These are phyloP conservation scores for Rhopalosiphum padi DNA, from an alignment of 1,140 invertebrate genomes.

Conservation along the genomic window DNA sequence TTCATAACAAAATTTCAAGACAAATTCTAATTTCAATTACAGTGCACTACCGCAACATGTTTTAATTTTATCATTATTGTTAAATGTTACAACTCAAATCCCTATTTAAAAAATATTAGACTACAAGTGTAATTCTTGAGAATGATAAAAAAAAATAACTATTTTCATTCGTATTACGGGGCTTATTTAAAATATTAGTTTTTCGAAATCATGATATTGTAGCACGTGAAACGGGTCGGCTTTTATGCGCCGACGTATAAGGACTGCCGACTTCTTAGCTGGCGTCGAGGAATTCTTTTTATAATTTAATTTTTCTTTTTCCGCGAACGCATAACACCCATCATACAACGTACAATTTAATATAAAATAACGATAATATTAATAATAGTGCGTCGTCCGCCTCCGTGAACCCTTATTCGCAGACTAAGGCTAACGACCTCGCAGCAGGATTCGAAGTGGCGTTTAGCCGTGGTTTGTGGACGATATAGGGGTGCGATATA, in stretches of 20 bases:
- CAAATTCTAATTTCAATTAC: no score
- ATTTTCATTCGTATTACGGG: no score
- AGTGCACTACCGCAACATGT: no score
- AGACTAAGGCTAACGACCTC: not conserved
- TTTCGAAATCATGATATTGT: no score
- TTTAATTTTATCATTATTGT: no score
- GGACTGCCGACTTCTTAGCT: not conserved
- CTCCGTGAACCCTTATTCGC: not conserved
- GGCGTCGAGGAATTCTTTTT: not conserved
- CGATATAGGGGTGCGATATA: not conserved
- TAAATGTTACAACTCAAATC: not conserved
- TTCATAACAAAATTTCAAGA: no score
- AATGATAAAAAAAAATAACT: not conserved
- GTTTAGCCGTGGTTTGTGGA: not conserved
- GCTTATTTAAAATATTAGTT: no score
- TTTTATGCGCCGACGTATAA: not conserved
- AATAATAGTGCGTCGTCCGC: not conserved
- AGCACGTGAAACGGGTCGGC: no score
- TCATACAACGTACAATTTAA: no score
- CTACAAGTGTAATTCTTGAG: not conserved
- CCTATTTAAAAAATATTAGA: not conserved
- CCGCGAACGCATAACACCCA: no score
- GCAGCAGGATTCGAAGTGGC: not conserved
- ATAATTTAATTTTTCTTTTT: not conserved
- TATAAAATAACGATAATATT: not conserved